These are phyloP conservation scores for Lithophane socia DNA, from an alignment of 2,888 invertebrate genomes.

Conservation along the genomic window DNA sequence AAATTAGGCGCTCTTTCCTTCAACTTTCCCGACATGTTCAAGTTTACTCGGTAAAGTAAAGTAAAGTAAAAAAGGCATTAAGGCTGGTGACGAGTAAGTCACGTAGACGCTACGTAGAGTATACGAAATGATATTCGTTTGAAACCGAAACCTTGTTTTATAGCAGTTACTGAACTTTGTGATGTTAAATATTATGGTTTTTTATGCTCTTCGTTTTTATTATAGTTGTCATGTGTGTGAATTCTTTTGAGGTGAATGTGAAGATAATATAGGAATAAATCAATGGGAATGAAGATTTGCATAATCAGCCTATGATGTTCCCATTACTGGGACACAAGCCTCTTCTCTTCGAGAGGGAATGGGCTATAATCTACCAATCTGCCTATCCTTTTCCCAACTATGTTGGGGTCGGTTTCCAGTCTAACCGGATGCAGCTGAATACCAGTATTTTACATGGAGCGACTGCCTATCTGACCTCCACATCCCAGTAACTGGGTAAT, in stretches of 20 bases:
- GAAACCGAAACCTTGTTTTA: constrained; percentile 52
- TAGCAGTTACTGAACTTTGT: constrained; percentile 29
- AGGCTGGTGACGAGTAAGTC: constrained; percentile 28
- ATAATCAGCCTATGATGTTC: too few relatives aligned
- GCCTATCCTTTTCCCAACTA: too few relatives aligned
- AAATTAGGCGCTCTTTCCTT: constrained; percentile 37
- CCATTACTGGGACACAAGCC: too few relatives aligned
- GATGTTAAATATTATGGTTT: constrained; percentile 21
- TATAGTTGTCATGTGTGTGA: background rate
- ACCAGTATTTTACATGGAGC: too few relatives aligned
- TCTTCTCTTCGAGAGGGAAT: too few relatives aligned
- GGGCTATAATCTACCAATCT: too few relatives aligned
- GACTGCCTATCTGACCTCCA: too few relatives aligned
- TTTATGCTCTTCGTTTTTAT: constrained; percentile 14
- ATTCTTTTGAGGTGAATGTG: background rate
- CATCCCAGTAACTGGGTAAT: too few relatives aligned
- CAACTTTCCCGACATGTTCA: constrained; percentile 42
- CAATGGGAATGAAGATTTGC: background rate
- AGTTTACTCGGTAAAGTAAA: constrained; percentile 30
- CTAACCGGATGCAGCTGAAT: too few relatives aligned
- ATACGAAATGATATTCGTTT: constrained; percentile 36
- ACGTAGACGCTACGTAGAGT: constrained; percentile 32
- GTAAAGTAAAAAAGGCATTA: constrained; percentile 49
- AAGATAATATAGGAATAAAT: background rate
- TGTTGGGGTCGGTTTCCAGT: too few relatives aligned